Conservation (phyloP, 1,140 invertebrate species). For the Leptinotarsa lineolata region DNA sequence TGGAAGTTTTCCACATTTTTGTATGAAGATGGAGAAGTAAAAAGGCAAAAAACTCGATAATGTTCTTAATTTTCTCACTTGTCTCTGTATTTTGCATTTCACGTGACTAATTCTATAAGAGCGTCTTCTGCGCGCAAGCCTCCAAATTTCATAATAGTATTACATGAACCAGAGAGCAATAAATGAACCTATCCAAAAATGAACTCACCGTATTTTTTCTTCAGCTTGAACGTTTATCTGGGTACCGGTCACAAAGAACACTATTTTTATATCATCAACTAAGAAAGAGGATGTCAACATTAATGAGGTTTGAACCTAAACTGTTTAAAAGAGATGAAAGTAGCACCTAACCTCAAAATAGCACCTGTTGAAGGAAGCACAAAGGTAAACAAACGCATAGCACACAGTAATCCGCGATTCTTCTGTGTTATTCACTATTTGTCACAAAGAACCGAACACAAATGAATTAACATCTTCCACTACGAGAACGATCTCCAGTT, state of each 20-base stretch:
- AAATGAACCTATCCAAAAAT: not conserved
- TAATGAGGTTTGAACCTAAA: not conserved
- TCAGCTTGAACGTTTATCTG: conserved; percentile 34
- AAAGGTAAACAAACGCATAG: conserved; percentile 35
- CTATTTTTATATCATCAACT: not conserved
- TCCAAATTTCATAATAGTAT: too few relatives aligned
- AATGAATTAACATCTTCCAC: not conserved
- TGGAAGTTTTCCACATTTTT: too few relatives aligned
- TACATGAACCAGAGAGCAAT: not conserved
- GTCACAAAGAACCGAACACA: not conserved
- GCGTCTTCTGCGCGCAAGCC: not conserved
- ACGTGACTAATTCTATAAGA: not conserved
- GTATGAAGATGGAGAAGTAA: too few relatives aligned
- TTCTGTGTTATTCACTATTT: not conserved
- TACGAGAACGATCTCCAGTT: not conserved
- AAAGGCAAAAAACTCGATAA: too few relatives aligned
- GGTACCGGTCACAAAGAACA: not conserved
- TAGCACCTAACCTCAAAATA: conserved; percentile 39
- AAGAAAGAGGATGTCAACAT: too few relatives aligned
- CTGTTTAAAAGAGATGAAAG: conserved; percentile 16
- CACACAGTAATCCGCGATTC: not conserved
- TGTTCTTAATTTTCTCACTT: too few relatives aligned
- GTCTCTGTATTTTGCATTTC: not conserved
- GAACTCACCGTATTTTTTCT: conserved; percentile 29
- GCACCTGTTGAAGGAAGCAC: conserved; percentile 33